Base-by-base conservation (phyloP, 2,888 invertebrate genomes). In the Idaea dimidiata region DNA sequence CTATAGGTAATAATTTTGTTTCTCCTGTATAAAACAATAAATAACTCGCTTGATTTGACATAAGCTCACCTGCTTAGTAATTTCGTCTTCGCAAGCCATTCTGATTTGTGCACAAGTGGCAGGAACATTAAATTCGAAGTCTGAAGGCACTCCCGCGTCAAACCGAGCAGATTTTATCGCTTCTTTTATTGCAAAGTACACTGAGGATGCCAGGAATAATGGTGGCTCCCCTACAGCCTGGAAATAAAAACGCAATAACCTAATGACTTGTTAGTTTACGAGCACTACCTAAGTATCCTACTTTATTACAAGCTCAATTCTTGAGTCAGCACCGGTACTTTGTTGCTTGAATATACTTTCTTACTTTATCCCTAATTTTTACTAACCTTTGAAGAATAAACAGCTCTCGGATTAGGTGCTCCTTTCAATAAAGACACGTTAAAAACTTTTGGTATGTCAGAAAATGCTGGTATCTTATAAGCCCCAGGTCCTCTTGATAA, bases 221-320 rank as follows among this genome's bases (percentile, higher is more conserved):
- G 99, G 99, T 0, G 99, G 99, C 84, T 99, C 99, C 0, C 99
- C 99, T 16, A 99, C 95, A 66, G 97, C 99, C 97, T 98, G 74
- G 43, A 91, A 91, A 65, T 33, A 60, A 54, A 60, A 43, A 43
- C 43, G 43, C 43, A 43, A 43, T 43, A 43, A 43, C 43, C 43
- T 43, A 43, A 43, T 43, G 43, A 43, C 0, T 18, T 31, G 54
- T 54, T 2, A 43, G 17, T 31, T 57, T 17, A 56, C 14, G 14
- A 43, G 16, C 43, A 43, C 14, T 5, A 24, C 24, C 24, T 8
- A 43, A 32, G 32, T 32, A 32, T 8, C 32, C 32, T 43, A 43
- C 10, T 43, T 43, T 43, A 43, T 14, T 43, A 43, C 43, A 43
- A 43, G 43, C 43, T 43, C 43, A 7, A 10, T 43, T 43, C 43